A percentile compares a stretch with the other conserved stretches of the same genome.
phyloP scores from a whole-genome alignment of 2,797 vertebrate genomes.

The Darevskia mixta region DNA sequence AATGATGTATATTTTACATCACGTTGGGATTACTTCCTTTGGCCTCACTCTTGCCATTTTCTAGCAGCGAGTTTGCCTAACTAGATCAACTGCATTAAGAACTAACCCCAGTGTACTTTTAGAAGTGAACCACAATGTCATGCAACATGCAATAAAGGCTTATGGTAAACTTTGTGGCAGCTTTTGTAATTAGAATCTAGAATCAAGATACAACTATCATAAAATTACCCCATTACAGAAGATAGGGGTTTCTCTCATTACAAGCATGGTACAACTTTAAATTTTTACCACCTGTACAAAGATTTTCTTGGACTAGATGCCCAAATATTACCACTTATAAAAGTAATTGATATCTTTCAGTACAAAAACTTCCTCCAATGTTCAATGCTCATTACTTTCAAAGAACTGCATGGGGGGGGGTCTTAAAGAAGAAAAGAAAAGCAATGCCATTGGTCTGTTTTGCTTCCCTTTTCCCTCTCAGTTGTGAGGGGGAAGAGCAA shows the following conservation, averaged over 20 bases:
- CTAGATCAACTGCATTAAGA: background rate
- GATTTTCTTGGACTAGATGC: background rate
- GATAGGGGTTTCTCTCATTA: background rate
- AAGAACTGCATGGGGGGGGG: no score
- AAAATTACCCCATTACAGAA: conserved; percentile 19
- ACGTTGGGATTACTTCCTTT: background rate
- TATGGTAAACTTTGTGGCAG: background rate
- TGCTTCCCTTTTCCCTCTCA: background rate
- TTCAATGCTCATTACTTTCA: background rate
- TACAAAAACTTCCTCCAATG: background rate
- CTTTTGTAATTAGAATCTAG: background rate
- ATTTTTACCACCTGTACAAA: background rate
- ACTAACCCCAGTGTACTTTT: conserved; percentile 24
- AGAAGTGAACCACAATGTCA: background rate
- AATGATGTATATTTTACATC: background rate
- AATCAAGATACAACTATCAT: background rate
- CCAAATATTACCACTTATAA: background rate
- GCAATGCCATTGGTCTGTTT: background rate
- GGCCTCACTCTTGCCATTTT: background rate
- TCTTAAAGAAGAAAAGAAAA: background rate
- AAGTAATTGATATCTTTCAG: background rate
- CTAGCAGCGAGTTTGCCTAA: background rate
- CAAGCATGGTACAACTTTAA: background rate
- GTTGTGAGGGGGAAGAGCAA: background rate
- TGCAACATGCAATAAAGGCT: background rate